phyloP scores from a whole-genome alignment of 2,113 vertebrate genomes.

The Pionites leucogaster region DNA sequence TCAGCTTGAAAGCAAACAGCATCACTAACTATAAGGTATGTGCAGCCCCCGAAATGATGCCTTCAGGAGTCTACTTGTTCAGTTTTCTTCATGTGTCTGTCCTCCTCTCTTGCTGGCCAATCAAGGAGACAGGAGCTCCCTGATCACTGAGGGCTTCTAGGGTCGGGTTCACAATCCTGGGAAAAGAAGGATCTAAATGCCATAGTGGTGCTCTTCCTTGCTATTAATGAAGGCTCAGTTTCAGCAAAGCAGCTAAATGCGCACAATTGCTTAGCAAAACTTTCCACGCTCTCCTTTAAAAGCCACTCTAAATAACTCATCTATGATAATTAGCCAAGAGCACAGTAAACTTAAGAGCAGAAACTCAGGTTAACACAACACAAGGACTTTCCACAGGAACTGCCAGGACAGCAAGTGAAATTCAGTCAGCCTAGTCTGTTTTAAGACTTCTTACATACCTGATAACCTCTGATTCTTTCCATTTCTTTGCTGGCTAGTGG shows the following conservation, averaged over 20 bases:
- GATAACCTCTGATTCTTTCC: conserved; percentile 98
- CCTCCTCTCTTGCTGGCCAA: background rate
- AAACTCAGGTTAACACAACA: background rate
- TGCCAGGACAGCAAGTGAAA: background rate
- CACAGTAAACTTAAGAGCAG: background rate
- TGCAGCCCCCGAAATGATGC: background rate
- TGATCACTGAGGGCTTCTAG: background rate
- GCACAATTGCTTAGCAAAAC: background rate
- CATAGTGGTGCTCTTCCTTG: background rate
- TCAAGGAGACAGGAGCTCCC: background rate
- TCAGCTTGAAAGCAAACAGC: background rate
- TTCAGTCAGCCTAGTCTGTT: background rate
- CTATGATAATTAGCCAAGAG: background rate
- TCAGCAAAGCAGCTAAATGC: background rate
- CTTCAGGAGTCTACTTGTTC: background rate
- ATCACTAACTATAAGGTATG: background rate
- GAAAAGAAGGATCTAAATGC: background rate
- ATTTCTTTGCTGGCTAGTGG: conserved; percentile 97
- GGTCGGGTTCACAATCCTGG: background rate
- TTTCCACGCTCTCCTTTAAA: background rate
- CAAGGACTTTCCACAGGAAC: background rate
- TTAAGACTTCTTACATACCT: conserved; percentile 76
- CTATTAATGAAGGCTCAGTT: background rate
- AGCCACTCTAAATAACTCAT: background rate
- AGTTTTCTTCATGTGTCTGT: background rate